Base-by-base conservation (phyloP, 2,113 vertebrate genomes). In the Psammodynastes pulverulentus region DNA sequence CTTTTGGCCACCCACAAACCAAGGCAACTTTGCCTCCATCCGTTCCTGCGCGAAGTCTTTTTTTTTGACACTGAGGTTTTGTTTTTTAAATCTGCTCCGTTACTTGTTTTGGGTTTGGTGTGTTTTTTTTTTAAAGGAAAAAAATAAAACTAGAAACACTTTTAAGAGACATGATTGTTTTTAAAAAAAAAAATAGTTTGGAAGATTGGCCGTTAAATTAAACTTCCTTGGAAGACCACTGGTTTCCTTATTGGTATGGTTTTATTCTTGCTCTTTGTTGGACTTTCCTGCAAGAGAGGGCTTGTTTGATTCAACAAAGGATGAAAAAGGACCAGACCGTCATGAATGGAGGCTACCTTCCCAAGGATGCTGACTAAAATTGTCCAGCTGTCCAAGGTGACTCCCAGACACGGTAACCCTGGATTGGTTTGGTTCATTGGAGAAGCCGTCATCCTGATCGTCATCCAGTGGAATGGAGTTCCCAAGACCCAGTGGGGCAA, bases 1-100 rank as follows among this genome's bases (percentile, higher is more conserved):
- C 67, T 94, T 94, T 46, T 8, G 96, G 94, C 96, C 97, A 96
- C 96, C 94, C 92, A 95, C 86, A 9, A 89, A 56, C 91, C 26
- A 87, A 88, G 34, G 12, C 19, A 5, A n/a, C 19, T 17, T 84
- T 23, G 62, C 24, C 89, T 90, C 12, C 7, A 24, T 92, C 46
- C 19, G 48, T n/a, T 48, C 84, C 72, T 53, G 21, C 26, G 24
- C 79, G 1, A 26, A 34, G 90, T 79, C 45, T 84, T 15, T 56
- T 72, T 56, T 54, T 79, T 39, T 67, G 1, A 79, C 67, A 39
- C 6, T 1, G 34, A 43, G 72, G 72, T 79, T 79, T 79, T 39
- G 34, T 79, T 79, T 79, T 79, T 79, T 43, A 79, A 53, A 48
- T 56, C 29, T 84, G 43, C 34, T 79, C 54, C 13, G 29, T n/a